phyloP scores from a whole-genome alignment of 2,888 invertebrate genomes.

The Macrosoma leucophasiata region DNA sequence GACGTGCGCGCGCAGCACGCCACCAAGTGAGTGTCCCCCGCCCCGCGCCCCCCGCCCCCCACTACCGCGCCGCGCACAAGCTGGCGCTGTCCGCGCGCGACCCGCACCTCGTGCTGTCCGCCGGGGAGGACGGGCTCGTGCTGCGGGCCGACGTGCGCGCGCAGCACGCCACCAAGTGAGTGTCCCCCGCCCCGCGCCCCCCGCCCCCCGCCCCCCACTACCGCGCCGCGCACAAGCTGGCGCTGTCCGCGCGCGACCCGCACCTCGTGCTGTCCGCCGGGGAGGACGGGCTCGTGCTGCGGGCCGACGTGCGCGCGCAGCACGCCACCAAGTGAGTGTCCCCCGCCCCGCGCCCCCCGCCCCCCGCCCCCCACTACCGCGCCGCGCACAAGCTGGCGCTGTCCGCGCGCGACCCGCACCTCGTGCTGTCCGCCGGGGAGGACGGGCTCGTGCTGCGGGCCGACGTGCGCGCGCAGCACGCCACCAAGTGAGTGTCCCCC shows the following conservation, averaged over 20 bases:
- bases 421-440: constrained; percentile 90
- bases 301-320: no score
- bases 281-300: constrained; percentile 81
- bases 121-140: constrained; percentile 91
- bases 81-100: constrained; percentile 83
- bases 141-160: constrained; percentile 88
- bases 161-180: constrained; percentile 75
- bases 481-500: constrained; percentile 69
- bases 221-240: constrained; percentile 81
- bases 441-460: constrained; percentile 87
- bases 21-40: no score
- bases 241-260: no score
- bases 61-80: constrained; percentile 88
- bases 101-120: constrained; percentile 86
- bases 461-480: constrained; percentile 84
- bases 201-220: constrained; percentile 7
- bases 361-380: constrained; percentile 81
- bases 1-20: constrained; percentile 88
- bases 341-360: no score
- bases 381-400: constrained; percentile 91
- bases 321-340: constrained; percentile 85
- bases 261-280: constrained; percentile 89
- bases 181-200: constrained; percentile 36
- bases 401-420: constrained; percentile 82
- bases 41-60: no score